Conservation (phyloP, 1,140 invertebrate genomes). For the Drosophila lacertosa region DNA sequence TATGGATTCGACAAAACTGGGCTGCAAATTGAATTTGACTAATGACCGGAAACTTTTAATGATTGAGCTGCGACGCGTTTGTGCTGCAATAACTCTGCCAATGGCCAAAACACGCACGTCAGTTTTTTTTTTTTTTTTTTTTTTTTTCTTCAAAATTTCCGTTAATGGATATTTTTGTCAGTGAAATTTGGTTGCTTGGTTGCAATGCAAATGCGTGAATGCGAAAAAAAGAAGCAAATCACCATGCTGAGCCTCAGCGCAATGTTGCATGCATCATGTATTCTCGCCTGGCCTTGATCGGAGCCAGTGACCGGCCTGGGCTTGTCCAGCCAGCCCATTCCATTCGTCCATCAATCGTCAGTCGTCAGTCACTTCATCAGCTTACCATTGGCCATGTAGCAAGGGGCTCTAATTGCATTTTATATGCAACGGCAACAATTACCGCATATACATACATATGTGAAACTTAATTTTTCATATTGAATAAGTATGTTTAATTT, state of each 20-base stretch:
- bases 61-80: conserved; percentile 44
- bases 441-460: too few species aligned
- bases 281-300: conserved; percentile 37
- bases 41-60: conserved; percentile 73
- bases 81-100: too few species aligned
- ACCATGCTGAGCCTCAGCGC: conserved; percentile 22
- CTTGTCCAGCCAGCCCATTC: too few species aligned
- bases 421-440: conserved; percentile 44
- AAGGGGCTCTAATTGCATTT: conserved; percentile 41
- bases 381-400: neutral
- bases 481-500: too few species aligned
- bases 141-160: too few species aligned
- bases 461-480: too few species aligned
- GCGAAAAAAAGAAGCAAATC: conserved; percentile 17
- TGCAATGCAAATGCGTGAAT: conserved; percentile 64
- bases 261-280: conserved; percentile 13
- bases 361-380: conserved; percentile 14
- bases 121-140: too few species aligned
- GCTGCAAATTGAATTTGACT: too few species aligned
- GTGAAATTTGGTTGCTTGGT: conserved; percentile 48
- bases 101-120: too few species aligned
- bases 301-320: too few species aligned
- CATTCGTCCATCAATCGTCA: neutral
- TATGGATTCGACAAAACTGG: too few species aligned
- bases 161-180: conserved; percentile 2